A percentile compares a stretch with the other conserved stretches of the same genome.
Evolutionary conservation across 2,797 vertebrate species (phyloP).

Genomic region (Pangasius larnaudii): DNA sequence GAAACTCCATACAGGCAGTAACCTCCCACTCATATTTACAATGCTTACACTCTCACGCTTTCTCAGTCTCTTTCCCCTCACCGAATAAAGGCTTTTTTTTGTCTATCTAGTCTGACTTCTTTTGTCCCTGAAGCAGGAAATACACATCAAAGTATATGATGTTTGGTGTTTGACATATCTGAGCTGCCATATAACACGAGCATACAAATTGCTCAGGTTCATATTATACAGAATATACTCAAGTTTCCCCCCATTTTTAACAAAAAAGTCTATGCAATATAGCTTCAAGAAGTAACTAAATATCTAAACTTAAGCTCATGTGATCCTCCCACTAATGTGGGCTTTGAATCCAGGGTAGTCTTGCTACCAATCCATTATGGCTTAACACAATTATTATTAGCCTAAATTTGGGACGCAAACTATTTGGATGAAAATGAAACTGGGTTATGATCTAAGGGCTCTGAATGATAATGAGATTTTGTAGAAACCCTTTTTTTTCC

Average conservation of each 20-base stretch:
- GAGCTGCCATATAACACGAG: background rate
- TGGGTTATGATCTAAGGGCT: constrained; percentile 51
- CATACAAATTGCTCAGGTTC: background rate
- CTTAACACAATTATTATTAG: constrained; percentile 63
- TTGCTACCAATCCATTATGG: constrained; percentile 44
- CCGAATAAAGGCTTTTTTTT: background rate
- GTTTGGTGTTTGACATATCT: background rate
- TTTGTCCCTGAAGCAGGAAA: background rate
- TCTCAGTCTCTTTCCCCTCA: background rate
- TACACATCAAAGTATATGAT: background rate
- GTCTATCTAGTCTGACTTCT: background rate
- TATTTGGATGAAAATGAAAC: constrained; percentile 41
- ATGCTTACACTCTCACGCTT: background rate
- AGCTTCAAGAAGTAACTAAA: background rate
- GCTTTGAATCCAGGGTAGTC: background rate
- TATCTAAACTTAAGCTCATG: background rate
- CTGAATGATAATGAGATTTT: background rate
- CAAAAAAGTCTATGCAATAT: background rate
- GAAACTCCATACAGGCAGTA: background rate
- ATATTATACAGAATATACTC: background rate
- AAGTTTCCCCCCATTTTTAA: background rate
- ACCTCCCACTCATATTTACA: background rate
- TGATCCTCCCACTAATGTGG: background rate
- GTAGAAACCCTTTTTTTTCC: background rate
- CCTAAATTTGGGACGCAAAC: constrained; percentile 54